Base-by-base conservation (phyloP, 2,113 vertebrate genomes). In the Clupea harengus region DNA sequence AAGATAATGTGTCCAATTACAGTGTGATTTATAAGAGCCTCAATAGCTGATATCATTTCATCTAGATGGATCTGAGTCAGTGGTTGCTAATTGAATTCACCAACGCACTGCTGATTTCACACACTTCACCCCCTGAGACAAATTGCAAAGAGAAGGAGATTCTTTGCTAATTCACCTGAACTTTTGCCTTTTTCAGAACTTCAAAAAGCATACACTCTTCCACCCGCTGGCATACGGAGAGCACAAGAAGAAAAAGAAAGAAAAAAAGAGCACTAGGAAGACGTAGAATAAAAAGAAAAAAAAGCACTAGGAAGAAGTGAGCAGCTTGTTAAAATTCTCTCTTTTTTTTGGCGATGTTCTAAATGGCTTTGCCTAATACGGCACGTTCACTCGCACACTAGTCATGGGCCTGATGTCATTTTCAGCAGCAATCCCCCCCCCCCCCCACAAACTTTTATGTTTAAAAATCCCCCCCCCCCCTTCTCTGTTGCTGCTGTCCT, bases 381-480 rank as follows among this genome's bases (percentile, higher is more conserved):
- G 52, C 47, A n/a, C 39, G 52, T 67, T 57, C 44, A 46, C 83
- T 47, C 32, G 28, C 64, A 10, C 25, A 20, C 85, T n/a, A 22
- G 83, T 72, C 83, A 84, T 45, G 78, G n/a, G 83, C 28, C 78
- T 81, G 85, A 86, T 49, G 82, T 32, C 81, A 87, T 54, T 85
- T 72, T 82, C 83, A 47, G 85, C 60, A 82, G 80, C n/a, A 87
- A 75, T 82, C 82, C 72, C 45, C 81, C 80, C 45, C 32, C 64
- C 49, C 80, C 45, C 32, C 64, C 49, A 81, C n/a, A n/a, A n/a
- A 82, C 84, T 85, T 85, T 80, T 85, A 84, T 72, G 75, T 52
- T 82, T 82, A 72, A 82, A 81, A 72, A 75, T 7, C 10, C 9
- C n/a, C 6, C 28, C 10, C 11, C 25, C 7, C 6, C 0, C 67